Base-by-base conservation (phyloP, 2,113 vertebrate species). In the Malurus alboscapulatus region DNA sequence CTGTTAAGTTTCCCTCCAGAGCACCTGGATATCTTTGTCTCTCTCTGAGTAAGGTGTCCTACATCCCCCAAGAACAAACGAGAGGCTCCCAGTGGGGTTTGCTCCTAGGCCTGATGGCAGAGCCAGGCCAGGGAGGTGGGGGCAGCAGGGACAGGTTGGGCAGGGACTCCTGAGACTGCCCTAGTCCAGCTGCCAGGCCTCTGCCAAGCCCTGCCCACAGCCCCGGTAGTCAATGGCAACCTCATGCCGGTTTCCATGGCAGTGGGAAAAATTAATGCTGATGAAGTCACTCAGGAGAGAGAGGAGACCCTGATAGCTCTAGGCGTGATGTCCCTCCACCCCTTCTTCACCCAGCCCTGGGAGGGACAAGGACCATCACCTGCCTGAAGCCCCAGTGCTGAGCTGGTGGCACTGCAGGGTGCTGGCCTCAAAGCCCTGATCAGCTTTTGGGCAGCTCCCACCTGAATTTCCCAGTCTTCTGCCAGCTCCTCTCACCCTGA, bases 141-240 rank as follows among this genome's bases (percentile, higher is more conserved):
- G 17, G 1, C 6, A 12, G 27, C 30, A 53, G 44, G 48, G 36
- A 32, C 32, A 53, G 47, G 18, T 48, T 34, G 65, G 38, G 6
- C 34, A 83, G 63, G 45, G 51, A 17, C 65, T 51, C 44, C 55
- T 27, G 38, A 17, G 7, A 45, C 55, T 50, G 42, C 57, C 62
- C 82, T 68, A 5, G 72, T 90, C 93, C 88, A 66, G 62, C 79
- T 72, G 32, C 71, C 66, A 27, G 44, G 24, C 30, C 58, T 75
- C 80, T 73, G 54, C 72, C 50, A 59, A 84, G 82, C 78, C 77
- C 90, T 91, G 76, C 92, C 62, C 1, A 15, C 80, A 88, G 73
- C 85, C 58, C 62, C 0, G 4, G 87, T 95, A 87, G 96, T 87
- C 96, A 95, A 73, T 80, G 78, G 82, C 93, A 96, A 95, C 93